phyloP scores from a whole-genome alignment of 2,113 vertebrate genomes.

The Tringa solitaria region DNA sequence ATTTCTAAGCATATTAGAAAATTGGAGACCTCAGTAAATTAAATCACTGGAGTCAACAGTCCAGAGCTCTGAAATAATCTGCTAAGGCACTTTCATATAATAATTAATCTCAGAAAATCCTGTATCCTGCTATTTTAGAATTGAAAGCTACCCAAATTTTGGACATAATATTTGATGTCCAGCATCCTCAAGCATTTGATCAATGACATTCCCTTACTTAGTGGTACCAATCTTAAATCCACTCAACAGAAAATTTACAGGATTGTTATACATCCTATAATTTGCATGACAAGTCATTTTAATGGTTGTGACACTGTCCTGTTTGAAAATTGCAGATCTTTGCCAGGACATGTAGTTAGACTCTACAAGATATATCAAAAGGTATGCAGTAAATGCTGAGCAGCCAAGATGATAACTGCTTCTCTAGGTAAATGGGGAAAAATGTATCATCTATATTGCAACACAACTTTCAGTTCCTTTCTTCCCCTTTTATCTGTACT shows the following conservation, averaged over 20 bases:
- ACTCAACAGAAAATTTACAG: neutral
- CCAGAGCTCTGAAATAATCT: slow-evolving; percentile 51
- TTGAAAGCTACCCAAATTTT: slow-evolving; percentile 4
- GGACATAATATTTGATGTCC: neutral
- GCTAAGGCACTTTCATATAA: slow-evolving; percentile 32
- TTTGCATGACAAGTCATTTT: neutral
- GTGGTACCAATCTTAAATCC: neutral
- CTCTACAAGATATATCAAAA: neutral
- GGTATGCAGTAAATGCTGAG: neutral
- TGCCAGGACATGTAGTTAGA: neutral
- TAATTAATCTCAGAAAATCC: slow-evolving; percentile 61
- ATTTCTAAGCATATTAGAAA: slow-evolving; percentile 63
- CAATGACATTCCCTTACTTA: neutral
- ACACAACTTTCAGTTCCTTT: neutral
- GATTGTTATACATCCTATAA: neutral
- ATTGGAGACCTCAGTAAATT: slow-evolving; percentile 41
- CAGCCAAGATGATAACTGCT: neutral
- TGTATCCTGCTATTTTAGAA: neutral
- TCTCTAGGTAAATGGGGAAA: neutral
- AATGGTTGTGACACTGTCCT: neutral
- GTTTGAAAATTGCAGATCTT: neutral
- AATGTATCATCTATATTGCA: neutral
- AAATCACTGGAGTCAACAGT: slow-evolving; percentile 59
- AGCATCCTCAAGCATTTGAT: neutral
- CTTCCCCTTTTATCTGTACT: neutral